A percentile compares a stretch with the other conserved stretches of the same genome.
Evolutionary conservation across 2,888 invertebrate species (phyloP).

Genomic region (Euplexia lucipara): DNA sequence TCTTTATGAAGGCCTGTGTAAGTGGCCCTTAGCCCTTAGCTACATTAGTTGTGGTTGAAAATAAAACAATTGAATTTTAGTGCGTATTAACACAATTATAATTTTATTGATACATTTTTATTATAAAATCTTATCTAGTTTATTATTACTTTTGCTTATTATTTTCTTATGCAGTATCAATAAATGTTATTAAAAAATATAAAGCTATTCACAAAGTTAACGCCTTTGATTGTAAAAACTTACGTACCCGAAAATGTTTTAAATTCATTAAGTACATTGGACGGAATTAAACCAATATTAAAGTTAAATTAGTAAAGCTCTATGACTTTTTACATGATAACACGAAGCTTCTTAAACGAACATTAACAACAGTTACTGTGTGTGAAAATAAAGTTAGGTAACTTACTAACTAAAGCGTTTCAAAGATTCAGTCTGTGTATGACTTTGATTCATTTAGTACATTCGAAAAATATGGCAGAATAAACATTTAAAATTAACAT

Average conservation of each 20-base stretch:
- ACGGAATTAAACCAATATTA: slow-evolving; percentile 79
- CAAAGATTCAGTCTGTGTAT: slow-evolving; percentile 85
- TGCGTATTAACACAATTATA: slow-evolving; percentile 87
- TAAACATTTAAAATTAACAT: slow-evolving; percentile 67
- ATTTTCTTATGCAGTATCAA: slow-evolving; percentile 68
- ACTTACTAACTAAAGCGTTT: slow-evolving; percentile 80
- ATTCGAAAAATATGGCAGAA: slow-evolving; percentile 82
- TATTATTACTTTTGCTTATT: slow-evolving; percentile 70
- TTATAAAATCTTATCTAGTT: slow-evolving; percentile 75
- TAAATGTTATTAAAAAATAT: slow-evolving; percentile 75
- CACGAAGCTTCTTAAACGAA: slow-evolving; percentile 75
- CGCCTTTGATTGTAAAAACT: slow-evolving; percentile 68
- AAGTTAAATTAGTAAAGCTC: slow-evolving; percentile 89
- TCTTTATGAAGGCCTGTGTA: too few relatives aligned
- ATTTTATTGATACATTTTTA: slow-evolving; percentile 83
- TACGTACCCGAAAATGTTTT: slow-evolving; percentile 67
- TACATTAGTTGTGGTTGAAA: slow-evolving; percentile 34
- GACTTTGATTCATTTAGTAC: slow-evolving; percentile 80
- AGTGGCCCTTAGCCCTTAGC: background rate
- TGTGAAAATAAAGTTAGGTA: slow-evolving; percentile 78
- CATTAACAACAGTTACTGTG: slow-evolving; percentile 79
- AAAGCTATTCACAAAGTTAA: slow-evolving; percentile 79
- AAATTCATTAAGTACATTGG: slow-evolving; percentile 74
- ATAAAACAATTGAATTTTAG: slow-evolving; percentile 74
- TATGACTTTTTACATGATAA: slow-evolving; percentile 88